Evolutionary conservation across 2,113 vertebrate species (phyloP).

Genomic region (Struthio camelus): DNA sequence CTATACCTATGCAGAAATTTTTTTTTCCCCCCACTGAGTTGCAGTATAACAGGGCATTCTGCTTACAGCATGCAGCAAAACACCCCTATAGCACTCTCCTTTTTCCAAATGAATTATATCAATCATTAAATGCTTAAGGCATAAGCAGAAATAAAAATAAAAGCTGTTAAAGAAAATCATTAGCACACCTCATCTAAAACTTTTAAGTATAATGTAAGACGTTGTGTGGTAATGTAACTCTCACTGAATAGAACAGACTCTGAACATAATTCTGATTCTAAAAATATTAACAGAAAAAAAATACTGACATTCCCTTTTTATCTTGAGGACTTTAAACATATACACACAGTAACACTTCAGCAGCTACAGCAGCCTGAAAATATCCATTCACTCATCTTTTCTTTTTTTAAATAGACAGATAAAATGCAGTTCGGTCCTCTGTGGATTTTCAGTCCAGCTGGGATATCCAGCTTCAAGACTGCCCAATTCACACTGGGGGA

Average conservation of each 20-base stretch:
- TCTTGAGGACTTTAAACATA: slow-evolving; percentile 9
- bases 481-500: neutral
- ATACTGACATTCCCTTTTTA: slow-evolving; percentile 13
- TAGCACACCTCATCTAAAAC: neutral
- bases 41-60: neutral
- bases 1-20: neutral
- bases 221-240: neutral
- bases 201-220: neutral
- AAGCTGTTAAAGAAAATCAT: neutral
- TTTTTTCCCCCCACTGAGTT: neutral
- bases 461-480: neutral
- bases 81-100: neutral
- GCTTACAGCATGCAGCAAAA: neutral
- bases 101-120: neutral
- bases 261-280: neutral
- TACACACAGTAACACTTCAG: neutral
- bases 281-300: neutral
- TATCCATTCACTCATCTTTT: neutral
- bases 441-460: neutral
- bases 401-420: neutral
- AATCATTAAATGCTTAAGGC: slow-evolving; percentile 19
- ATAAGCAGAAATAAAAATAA: slow-evolving; percentile 55
- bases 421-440: neutral
- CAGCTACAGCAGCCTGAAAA: neutral
- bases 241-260: neutral